phyloP scores from a whole-genome alignment of 1,140 invertebrate genomes.

The Hyphantria cunea region DNA sequence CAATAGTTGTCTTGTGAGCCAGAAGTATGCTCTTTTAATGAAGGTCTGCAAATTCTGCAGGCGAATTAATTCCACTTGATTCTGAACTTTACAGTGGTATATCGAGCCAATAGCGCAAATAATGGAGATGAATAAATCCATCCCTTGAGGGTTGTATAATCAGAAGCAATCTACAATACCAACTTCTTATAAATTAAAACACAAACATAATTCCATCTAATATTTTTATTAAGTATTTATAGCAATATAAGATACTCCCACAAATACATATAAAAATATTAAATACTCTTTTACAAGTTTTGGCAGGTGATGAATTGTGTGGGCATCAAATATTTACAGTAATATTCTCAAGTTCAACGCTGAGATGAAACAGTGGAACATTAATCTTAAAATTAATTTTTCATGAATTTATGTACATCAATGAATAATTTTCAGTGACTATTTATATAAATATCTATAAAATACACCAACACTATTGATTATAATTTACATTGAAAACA shows the following conservation, averaged over 20 bases:
- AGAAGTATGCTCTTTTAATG: too few relatives aligned
- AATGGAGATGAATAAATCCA: too few relatives aligned
- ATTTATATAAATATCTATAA: conserved; percentile 52
- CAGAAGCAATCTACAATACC: too few relatives aligned
- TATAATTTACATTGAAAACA: conserved; percentile 30
- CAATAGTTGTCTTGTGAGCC: too few relatives aligned
- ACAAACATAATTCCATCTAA: conserved; percentile 54
- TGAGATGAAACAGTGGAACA: conserved; percentile 59
- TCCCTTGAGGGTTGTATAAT: too few relatives aligned
- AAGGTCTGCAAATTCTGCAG: too few relatives aligned
- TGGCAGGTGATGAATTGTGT: conserved; percentile 65
- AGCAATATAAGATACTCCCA: conserved; percentile 41
- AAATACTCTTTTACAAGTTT: conserved; percentile 67
- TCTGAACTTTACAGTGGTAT: too few relatives aligned
- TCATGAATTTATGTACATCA: conserved; percentile 57
- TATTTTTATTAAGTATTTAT: conserved; percentile 77
- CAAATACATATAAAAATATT: conserved; percentile 79
- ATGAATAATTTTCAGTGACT: conserved; percentile 47
- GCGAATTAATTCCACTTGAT: too few relatives aligned
- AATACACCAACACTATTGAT: conserved; percentile 46
- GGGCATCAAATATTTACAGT: conserved; percentile 66
- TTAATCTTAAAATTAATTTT: conserved; percentile 49
- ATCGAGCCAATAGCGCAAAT: too few relatives aligned
- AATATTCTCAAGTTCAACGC: conserved; percentile 42
- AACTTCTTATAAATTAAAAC: too few relatives aligned